Evolutionary conservation across 2,113 vertebrate species (phyloP).

Genomic region (Leptodactylus fuscus): DNA sequence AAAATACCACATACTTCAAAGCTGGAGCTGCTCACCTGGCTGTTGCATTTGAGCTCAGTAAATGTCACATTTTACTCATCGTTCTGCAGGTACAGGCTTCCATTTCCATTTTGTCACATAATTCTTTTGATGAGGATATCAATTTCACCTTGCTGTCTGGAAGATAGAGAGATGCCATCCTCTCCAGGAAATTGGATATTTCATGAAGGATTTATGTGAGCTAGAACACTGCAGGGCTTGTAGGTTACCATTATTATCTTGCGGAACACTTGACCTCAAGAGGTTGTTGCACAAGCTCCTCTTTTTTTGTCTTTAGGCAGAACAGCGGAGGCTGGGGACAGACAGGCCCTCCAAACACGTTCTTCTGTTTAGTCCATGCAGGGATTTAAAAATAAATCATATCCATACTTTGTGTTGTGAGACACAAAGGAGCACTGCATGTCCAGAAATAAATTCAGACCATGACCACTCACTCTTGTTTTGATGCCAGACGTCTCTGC

Average conservation of each 20-base stretch:
- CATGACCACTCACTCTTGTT: constrained; percentile 28
- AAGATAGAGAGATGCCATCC: constrained; percentile 58
- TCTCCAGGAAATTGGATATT: constrained; percentile 58
- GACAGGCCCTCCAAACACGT: constrained; percentile 23
- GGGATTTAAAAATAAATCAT: constrained; percentile 20
- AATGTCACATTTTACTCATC: constrained; percentile 51
- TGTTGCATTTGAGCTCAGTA: constrained; percentile 38
- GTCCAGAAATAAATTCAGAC: neutral
- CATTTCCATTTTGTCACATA: constrained; percentile 51
- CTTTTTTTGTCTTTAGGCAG: constrained; percentile 18
- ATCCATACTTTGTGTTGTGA: constrained; percentile 7
- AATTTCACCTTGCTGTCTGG: constrained; percentile 56
- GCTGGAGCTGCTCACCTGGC: constrained; percentile 39
- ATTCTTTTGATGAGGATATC: constrained; percentile 60
- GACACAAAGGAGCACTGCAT: constrained; percentile 6
- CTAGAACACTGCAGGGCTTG: constrained; percentile 55
- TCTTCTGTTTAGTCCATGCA: constrained; percentile 7
- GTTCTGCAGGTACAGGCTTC: constrained; percentile 42
- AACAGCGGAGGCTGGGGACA: constrained; percentile 17
- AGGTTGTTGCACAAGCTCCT: constrained; percentile 33
- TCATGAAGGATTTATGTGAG: constrained; percentile 38
- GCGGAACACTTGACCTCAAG: constrained; percentile 58
- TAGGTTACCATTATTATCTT: constrained; percentile 56
- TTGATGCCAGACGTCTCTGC: neutral
- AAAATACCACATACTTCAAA: constrained; percentile 50